phyloP scores from a whole-genome alignment of 2,113 vertebrate genomes.

The Hemicordylus capensis region DNA sequence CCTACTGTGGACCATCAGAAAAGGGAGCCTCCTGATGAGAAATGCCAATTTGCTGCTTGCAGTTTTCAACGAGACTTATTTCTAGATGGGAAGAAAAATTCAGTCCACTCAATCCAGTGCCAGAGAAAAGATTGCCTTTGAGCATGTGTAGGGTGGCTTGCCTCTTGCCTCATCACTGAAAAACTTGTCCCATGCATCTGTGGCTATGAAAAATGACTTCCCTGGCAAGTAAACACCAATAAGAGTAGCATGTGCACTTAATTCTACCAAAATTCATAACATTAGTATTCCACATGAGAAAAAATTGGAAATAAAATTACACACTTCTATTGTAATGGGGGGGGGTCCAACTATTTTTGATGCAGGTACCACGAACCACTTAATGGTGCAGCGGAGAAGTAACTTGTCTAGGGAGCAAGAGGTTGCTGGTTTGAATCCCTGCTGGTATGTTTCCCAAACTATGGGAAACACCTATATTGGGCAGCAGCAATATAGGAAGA shows the following conservation, averaged over 20 bases:
- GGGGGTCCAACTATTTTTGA: not conserved
- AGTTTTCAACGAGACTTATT: conserved; percentile 58
- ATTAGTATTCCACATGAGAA: not conserved
- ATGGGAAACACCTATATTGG: too few species aligned
- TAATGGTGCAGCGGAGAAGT: too few species aligned
- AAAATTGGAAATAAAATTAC: not conserved
- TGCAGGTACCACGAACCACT: too few species aligned
- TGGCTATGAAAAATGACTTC: not conserved
- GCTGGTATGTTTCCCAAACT: too few species aligned
- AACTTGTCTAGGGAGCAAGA: too few species aligned
- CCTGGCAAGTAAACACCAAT: not conserved
- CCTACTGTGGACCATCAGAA: conserved; percentile 6
- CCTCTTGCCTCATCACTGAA: not conserved
- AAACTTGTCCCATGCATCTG: not conserved
- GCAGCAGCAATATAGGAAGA: too few species aligned
- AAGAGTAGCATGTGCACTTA: not conserved
- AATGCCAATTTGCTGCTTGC: conserved; percentile 57
- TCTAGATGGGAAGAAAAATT: not conserved
- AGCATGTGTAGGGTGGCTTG: not conserved
- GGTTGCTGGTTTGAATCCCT: too few species aligned
- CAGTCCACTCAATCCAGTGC: not conserved
- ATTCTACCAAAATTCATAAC: not conserved
- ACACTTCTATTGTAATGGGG: not conserved
- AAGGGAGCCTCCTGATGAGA: conserved; percentile 47
- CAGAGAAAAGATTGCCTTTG: not conserved